phyloP scores from a whole-genome alignment of 1,140 invertebrate genomes.

The Bombus vancouverensis region DNA sequence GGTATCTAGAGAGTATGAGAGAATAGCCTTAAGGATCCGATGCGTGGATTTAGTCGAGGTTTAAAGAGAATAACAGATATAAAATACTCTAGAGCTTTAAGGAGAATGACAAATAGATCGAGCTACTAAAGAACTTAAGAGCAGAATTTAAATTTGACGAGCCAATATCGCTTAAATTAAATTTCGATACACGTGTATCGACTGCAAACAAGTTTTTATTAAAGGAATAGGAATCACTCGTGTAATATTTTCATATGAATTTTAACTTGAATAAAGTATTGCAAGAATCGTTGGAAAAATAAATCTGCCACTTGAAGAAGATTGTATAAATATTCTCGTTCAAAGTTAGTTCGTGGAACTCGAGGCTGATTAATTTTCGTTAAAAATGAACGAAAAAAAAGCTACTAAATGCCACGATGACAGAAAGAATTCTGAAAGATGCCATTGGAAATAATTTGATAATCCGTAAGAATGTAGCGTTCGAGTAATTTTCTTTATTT shows the following conservation, averaged over 20 bases:
- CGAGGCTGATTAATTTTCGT: background rate
- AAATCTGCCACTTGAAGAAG: background rate
- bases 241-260: background rate
- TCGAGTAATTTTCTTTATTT: background rate
- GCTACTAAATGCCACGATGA: no score
- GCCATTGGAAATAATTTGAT: background rate
- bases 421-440: background rate
- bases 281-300: background rate
- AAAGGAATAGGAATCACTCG: background rate
- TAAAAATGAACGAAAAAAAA: background rate
- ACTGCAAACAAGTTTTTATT: background rate
- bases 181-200: background rate
- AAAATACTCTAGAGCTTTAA: background rate
- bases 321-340: background rate
- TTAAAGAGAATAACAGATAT: background rate
- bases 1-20: background rate
- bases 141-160: background rate
- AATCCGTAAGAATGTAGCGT: background rate
- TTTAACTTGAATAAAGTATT: background rate
- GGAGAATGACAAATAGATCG: background rate
- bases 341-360: background rate
- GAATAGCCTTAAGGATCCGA: background rate
- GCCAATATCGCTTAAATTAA: background rate
- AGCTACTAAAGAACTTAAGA: no score
- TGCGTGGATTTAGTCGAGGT: background rate